A percentile compares a stretch with the other conserved stretches of the same genome.
Conservation (phyloP, 2,797 vertebrate species). For the Hemibagrus guttatus region DNA sequence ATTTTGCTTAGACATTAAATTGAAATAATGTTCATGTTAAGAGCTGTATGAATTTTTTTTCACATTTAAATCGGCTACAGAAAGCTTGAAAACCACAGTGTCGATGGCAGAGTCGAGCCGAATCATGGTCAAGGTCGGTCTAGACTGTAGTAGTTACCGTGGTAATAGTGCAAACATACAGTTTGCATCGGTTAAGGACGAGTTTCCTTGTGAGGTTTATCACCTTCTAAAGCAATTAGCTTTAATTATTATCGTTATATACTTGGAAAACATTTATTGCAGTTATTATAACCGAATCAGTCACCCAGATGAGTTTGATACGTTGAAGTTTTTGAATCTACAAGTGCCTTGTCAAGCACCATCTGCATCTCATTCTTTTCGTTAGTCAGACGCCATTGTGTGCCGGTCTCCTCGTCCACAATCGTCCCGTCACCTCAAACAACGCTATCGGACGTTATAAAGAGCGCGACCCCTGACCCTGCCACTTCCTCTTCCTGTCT, state of each 20-base stretch:
- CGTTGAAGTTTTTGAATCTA: not conserved
- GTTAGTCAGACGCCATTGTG: constrained; percentile 41
- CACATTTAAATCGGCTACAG: not conserved
- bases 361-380: constrained; percentile 22
- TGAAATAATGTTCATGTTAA: not conserved
- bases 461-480: constrained; percentile 61
- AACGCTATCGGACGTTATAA: constrained; percentile 39
- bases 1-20: too few species aligned
- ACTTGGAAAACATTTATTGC: not conserved
- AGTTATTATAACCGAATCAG: not conserved
- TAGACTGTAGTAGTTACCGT: not conserved
- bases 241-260: not conserved
- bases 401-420: constrained; percentile 22
- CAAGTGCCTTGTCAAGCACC: not conserved
- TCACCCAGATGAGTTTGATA: not conserved
- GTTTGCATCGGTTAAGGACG: too few species aligned
- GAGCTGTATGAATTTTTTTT: not conserved
- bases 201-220: too few species aligned
- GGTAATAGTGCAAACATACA: not conserved
- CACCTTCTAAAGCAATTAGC: too few species aligned
- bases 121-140: not conserved
- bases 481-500: constrained; percentile 70
- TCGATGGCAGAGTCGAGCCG: not conserved
- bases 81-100: not conserved
- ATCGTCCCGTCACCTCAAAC: constrained; percentile 26